A percentile compares a stretch with the other conserved stretches of the same genome.
Conservation (phyloP, 2,888 invertebrate species). For the Mesochorus sp. region DNA sequence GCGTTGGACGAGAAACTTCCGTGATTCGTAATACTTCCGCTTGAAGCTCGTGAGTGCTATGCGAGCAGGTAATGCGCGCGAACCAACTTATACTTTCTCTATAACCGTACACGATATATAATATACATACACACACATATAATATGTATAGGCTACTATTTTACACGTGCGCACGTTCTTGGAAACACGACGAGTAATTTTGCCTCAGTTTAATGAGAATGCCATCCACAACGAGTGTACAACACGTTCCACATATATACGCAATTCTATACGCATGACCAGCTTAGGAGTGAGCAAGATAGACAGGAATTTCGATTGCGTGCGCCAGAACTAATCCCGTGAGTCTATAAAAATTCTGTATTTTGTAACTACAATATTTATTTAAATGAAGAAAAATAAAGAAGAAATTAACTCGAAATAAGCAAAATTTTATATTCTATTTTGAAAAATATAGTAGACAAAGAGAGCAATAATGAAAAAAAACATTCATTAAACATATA, state of each 20-base stretch:
- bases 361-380: too few relatives aligned
- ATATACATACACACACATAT: neutral
- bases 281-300: too few relatives aligned
- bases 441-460: too few relatives aligned
- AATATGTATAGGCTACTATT: neutral
- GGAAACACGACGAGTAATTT: constrained; percentile 25
- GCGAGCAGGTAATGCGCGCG: neutral
- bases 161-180: constrained; percentile 1
- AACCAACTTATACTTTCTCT: neutral
- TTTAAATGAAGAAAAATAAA: too few relatives aligned
- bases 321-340: too few relatives aligned
- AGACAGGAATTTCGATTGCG: too few relatives aligned
- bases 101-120: neutral
- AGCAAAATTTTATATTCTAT: too few relatives aligned
- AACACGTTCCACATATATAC: neutral
- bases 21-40: constrained; percentile 28
- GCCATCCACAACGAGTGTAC: neutral
- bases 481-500: too few relatives aligned
- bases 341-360: too few relatives aligned
- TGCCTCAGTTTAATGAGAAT: constrained; percentile 1
- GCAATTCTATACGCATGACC: neutral
- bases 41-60: neutral
- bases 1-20: constrained; percentile 37
- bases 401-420: too few relatives aligned
- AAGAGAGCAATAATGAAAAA: too few relatives aligned